Evolutionary conservation across 2,797 vertebrate species (phyloP).

Genomic region (Eulemur mongoz): DNA sequence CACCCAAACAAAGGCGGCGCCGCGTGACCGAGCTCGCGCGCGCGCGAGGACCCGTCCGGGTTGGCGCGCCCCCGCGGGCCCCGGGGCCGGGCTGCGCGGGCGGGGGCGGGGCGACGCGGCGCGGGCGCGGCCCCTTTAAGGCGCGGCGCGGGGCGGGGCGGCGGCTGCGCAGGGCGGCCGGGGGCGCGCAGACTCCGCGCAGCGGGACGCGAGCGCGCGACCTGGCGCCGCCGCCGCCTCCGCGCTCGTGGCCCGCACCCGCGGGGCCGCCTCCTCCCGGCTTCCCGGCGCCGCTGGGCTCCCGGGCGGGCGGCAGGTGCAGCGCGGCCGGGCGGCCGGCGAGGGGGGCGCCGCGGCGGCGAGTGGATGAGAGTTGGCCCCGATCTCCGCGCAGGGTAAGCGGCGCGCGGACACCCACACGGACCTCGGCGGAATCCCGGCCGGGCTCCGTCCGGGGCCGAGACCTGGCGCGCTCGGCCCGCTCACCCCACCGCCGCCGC

Average conservation of each 20-base stretch:
- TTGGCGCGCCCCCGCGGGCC: neutral
- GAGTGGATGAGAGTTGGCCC: conserved; percentile 67
- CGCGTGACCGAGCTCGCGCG: conserved; percentile 27
- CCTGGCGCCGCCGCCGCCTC: conserved; percentile 42
- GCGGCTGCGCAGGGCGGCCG: conserved; percentile 50
- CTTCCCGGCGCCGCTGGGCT: conserved; percentile 69
- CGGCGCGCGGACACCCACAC: conserved; percentile 31
- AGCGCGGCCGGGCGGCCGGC: conserved; percentile 62
- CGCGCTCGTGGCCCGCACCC: conserved; percentile 73
- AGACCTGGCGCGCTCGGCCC: neutral
- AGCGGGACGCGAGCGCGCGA: conserved; percentile 65
- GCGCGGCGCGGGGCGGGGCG: neutral
- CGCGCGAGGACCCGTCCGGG: neutral
- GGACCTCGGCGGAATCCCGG: neutral
- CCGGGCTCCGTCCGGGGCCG: neutral
- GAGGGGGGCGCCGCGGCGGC: conserved; percentile 39
- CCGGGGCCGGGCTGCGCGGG: neutral
- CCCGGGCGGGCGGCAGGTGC: conserved; percentile 73
- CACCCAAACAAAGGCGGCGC: conserved; percentile 75
- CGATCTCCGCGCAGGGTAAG: conserved; percentile 72
- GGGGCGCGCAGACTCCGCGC: conserved; percentile 65
- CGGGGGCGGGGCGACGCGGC: neutral
- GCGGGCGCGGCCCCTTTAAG: neutral
- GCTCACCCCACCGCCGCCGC: neutral
- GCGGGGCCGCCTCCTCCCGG: conserved; percentile 77